A percentile compares a stretch with the other conserved stretches of the same genome.
Evolutionary conservation across 2,113 vertebrate species (phyloP).

Genomic region (Gulo gulo): DNA sequence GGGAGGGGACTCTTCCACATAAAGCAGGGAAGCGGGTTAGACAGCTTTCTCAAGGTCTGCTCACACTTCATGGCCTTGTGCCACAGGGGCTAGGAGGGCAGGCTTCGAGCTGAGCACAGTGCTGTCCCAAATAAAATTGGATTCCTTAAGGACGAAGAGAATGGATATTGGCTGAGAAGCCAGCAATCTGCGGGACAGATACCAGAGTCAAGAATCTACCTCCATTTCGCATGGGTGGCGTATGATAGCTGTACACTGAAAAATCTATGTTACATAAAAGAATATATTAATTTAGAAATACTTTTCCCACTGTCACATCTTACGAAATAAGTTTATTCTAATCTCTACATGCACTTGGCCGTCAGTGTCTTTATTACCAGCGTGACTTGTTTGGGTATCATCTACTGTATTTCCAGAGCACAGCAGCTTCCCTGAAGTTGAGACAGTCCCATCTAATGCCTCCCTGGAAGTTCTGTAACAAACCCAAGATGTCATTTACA

Average conservation of each 20-base stretch:
- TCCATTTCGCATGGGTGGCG: not conserved
- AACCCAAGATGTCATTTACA: not conserved
- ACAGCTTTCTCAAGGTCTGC: not conserved
- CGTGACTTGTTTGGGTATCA: not conserved
- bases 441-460: not conserved
- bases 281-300: not conserved
- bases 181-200: not conserved
- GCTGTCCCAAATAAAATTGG: not conserved
- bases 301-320: not conserved
- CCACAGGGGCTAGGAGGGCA: not conserved
- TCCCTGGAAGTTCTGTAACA: slow-evolving; percentile 3
- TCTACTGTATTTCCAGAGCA: not conserved
- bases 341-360: not conserved
- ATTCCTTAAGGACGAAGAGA: not conserved
- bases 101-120: not conserved
- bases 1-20: not conserved
- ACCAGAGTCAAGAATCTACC: not conserved
- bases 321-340: slow-evolving; percentile 19
- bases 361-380: not conserved
- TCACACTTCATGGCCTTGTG: not conserved
- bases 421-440: not conserved
- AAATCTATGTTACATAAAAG: not conserved
- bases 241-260: not conserved
- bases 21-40: not conserved
- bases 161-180: not conserved